Evolutionary conservation across 2,888 invertebrate species (phyloP), one percentile per base, ranked within the genome.

Genomic region (Phorcus lineatus): DNA sequence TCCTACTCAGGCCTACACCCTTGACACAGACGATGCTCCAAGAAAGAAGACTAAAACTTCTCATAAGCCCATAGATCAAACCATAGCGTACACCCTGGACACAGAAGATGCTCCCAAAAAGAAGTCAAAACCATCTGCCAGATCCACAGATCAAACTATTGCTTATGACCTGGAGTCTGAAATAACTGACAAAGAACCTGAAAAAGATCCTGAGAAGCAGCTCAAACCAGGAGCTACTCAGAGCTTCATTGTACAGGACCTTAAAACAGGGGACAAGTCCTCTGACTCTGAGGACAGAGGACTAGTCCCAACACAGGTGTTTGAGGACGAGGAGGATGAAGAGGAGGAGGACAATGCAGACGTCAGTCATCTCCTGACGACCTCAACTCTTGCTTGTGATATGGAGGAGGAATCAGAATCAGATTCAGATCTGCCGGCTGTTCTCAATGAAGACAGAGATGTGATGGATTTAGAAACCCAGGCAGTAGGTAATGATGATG

Each of bases 341-440:
- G 86, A 80, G 6, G 55, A 76, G 3, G 84, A 84, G 28, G 85
- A 82, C 22, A 81, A 83, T 24, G 81, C 82, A 55, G 87, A 87
- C 62, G 80, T 83, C 9, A 84, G 80, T 40, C 82, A 86, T 31
- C 74, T 90, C 67, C 84, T 89, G 75, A 83, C 82, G n/a, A 84
- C 84, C 19, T 85, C 89, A 0, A 90, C 90, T 22, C 81, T 90
- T 40, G 88, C 88, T 17, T 85, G 86, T 83, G 89, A 86, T 57
- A 83, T 80, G 66, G 80, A 74, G 11, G 81, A 76, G 17, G 77
- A 80, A 52, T 74, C 24, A 16, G 76, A 31, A 24, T 47, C 67
- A 11, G 77, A 76, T 1, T 78, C 78, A 13, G 76, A 40, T 19
- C 74, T 80, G 53, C 78, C 67, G 0, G 31, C 40, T n/a, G 55